Percentiles rank a stretch among this genome's conserved stretches.
Conservation (phyloP, 2,888 invertebrate genomes). For the Ypsolopha sequella region DNA sequence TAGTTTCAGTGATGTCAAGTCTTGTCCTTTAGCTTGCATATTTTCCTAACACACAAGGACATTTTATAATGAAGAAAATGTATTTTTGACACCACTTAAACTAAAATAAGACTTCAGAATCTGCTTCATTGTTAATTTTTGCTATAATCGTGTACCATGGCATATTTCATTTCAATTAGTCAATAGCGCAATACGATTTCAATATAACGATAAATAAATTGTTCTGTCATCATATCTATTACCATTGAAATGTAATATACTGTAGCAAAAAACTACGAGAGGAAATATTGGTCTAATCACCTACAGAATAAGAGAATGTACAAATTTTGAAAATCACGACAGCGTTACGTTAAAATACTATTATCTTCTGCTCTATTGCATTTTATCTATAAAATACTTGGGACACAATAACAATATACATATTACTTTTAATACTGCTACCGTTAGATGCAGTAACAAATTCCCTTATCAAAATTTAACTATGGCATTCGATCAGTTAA, state of each 20-base stretch:
- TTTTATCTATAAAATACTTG: slow-evolving; percentile 38
- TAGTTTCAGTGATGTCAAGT: too few relatives aligned
- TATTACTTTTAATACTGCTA: slow-evolving; percentile 44
- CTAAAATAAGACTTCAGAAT: too few relatives aligned
- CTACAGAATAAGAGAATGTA: slow-evolving; percentile 11
- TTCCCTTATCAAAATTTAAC: slow-evolving; percentile 1
- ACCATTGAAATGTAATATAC: background rate
- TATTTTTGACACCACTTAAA: too few relatives aligned
- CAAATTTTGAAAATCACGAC: slow-evolving; percentile 32
- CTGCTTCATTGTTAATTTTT: too few relatives aligned
- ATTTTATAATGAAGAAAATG: too few relatives aligned
- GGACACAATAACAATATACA: slow-evolving; percentile 22
- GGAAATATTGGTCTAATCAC: background rate
- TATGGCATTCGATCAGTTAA: slow-evolving; percentile 15
- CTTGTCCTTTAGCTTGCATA: background rate
- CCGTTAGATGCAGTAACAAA: slow-evolving; percentile 41
- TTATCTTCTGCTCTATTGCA: slow-evolving; percentile 32
- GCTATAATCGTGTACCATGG: too few relatives aligned
- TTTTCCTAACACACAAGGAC: background rate
- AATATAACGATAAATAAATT: background rate
- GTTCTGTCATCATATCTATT: background rate
- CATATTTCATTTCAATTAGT: background rate
- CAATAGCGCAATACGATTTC: background rate
- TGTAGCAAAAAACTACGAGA: background rate
- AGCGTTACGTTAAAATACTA: slow-evolving; percentile 19